Percentiles rank a stretch among this genome's conserved stretches.
phyloP scores from a whole-genome alignment of 2,888 invertebrate species.

The Yponomeuta cagnagella region DNA sequence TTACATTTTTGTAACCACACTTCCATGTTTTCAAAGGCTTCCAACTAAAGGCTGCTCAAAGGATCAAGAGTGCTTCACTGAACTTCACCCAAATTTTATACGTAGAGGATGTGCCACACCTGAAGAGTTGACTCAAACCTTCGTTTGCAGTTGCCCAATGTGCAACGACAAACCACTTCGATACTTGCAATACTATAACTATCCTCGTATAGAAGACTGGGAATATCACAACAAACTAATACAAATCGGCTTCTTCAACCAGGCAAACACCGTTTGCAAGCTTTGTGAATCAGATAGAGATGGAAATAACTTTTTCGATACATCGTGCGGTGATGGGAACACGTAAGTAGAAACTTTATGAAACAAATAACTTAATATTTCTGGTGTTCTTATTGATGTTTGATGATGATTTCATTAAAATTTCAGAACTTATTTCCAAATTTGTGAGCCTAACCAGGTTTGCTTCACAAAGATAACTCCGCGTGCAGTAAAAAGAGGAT shows the following conservation, averaged over 20 bases:
- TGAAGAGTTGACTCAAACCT: constrained; percentile 43
- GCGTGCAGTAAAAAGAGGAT: constrained; percentile 47
- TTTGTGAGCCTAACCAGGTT: constrained; percentile 41
- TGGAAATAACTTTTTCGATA: background rate
- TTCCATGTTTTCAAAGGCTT: constrained; percentile 26
- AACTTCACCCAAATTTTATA: constrained; percentile 47
- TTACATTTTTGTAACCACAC: too few species aligned
- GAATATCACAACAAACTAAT: constrained; percentile 47
- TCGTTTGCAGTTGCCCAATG: constrained; percentile 55
- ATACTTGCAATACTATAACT: constrained; percentile 40
- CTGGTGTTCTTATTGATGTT: background rate
- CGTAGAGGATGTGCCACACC: constrained; percentile 48
- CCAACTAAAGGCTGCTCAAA: constrained; percentile 30
- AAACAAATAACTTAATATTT: background rate
- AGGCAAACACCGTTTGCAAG: background rate
- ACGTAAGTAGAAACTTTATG: background rate
- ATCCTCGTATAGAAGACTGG: constrained; percentile 43
- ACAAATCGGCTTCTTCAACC: constrained; percentile 17
- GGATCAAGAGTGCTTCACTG: constrained; percentile 32
- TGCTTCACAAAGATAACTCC: constrained; percentile 48
- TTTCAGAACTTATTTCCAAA: constrained; percentile 44
- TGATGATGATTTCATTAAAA: constrained; percentile 15
- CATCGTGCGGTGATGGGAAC: background rate
- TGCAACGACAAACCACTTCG: constrained; percentile 56
- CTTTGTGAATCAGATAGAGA: background rate